Evolutionary conservation across 2,113 vertebrate species (phyloP).

Genomic region (Austrofundulus limnaeus): DNA sequence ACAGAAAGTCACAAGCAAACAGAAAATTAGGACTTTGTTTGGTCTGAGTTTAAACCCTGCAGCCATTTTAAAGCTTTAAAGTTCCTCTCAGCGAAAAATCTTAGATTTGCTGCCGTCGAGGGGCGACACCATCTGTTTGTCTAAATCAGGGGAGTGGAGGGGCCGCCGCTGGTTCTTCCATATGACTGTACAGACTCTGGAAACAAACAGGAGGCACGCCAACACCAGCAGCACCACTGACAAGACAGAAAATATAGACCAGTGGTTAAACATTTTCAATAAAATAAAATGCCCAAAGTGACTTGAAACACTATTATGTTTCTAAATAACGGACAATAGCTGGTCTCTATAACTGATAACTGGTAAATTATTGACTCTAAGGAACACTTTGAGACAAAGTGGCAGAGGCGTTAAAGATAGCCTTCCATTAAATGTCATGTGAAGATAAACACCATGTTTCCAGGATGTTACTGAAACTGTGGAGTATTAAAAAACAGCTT

Average conservation of each 20-base stretch:
- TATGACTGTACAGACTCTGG: slow-evolving; percentile 49
- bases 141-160: slow-evolving; percentile 50
- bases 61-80: no score
- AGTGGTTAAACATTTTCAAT: no score
- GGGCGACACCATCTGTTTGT: slow-evolving; percentile 52
- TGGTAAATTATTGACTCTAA: no score
- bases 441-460: no score
- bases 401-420: no score
- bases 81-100: slow-evolving; percentile 32
- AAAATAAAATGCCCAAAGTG: no score
- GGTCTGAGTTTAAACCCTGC: background rate
- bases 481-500: background rate
- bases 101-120: slow-evolving; percentile 50
- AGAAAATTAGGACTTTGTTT: background rate
- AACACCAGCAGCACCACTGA: slow-evolving; percentile 61
- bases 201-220: slow-evolving; percentile 55
- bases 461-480: no score
- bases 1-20: background rate
- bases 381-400: no score
- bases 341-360: no score
- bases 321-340: no score
- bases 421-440: no score
- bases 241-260: background rate
- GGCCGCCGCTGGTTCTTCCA: slow-evolving; percentile 63
- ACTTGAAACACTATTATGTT: no score